Base-by-base conservation (phyloP, 2,113 vertebrate species). In the Phocoena phocoena region DNA sequence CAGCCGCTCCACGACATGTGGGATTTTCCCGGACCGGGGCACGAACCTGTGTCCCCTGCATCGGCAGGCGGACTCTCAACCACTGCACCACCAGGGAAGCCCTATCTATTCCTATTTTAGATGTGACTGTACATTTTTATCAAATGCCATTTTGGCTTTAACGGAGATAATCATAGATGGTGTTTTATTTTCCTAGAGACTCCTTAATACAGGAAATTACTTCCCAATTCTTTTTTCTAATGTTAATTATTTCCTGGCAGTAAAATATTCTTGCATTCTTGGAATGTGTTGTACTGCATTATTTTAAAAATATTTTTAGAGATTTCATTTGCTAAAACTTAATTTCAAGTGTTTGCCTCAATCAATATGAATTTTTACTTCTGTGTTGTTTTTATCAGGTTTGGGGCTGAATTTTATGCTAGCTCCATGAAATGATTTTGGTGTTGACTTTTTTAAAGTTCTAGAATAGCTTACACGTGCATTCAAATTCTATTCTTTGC, bases 381-480 rank as follows among this genome's bases (percentile, higher is more conserved):
- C 55, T 38, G 17, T 13, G 15, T 8, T 67, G 62, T 73, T 82
- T 81, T 84, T 58, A n/a, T 85, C 65, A 20, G n/a, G 41, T 85
- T 85, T 90, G 20, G 36, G 31, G 33, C 33, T 80, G 28, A 94
- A 77, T 74, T 80, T 80, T 68, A 74, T 67, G 23, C n/a, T 68
- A 81, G 38, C 50, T 36, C 28, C 12, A 44, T 53, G 67, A 74
- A 74, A 79, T 60, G 36, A 53, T 67, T 92, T 68, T 80, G 1
- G 41, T 62, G 63, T 80, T 96, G 74, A 67, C 53, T 55, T 88
- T 92, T 77, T 33, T 73, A 44, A 92, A 92, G 70, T 80, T 81
- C 28, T 94, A 67, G 38, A 84, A 62, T 6, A 60, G 44, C 26
- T 92, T 73, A 92, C 58, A 62, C 0, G 0, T 60, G 41, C 90